These are phyloP conservation scores for Drosophila prosaltans DNA, from an alignment of 1,140 invertebrate species.

Conservation along the genomic window DNA sequence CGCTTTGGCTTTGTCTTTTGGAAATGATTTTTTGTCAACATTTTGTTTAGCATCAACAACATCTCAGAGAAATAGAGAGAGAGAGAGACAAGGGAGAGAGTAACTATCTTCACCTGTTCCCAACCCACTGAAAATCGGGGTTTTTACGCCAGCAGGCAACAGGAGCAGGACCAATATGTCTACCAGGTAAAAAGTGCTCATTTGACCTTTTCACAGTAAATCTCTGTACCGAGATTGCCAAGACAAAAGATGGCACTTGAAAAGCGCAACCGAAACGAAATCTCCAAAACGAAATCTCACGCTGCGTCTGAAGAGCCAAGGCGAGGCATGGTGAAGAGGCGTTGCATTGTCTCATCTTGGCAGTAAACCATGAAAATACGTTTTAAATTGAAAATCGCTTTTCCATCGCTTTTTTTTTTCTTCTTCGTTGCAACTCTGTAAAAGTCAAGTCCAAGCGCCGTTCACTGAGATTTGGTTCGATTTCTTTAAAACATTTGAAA, in stretches of 20 bases:
- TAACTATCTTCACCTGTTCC: constrained; percentile 50
- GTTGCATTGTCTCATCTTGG: constrained; percentile 64
- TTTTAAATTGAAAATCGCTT: constrained; percentile 74
- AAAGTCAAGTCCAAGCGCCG: constrained; percentile 43
- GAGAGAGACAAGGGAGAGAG: neutral
- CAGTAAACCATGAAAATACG: constrained; percentile 65
- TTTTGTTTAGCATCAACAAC: constrained; percentile 32
- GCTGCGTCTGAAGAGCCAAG: constrained; percentile 69
- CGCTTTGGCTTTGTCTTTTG: constrained; percentile 74
- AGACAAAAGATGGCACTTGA: constrained; percentile 57
- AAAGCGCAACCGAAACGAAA: constrained; percentile 54
- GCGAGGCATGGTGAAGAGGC: constrained; percentile 48
- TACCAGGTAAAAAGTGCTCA: constrained; percentile 54
- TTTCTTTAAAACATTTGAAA: neutral
- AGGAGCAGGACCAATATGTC: constrained; percentile 50
- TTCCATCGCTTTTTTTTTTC: neutral
- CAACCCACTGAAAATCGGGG: constrained; percentile 55
- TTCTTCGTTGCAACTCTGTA: neutral
- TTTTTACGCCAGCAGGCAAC: constrained; percentile 55
- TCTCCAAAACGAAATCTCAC: constrained; percentile 45
- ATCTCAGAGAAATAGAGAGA: constrained; percentile 24
- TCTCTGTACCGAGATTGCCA: constrained; percentile 27
- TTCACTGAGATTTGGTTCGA: neutral
- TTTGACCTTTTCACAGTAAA: constrained; percentile 48
- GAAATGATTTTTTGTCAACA: constrained; percentile 73